Conservation (phyloP, 2,113 vertebrate genomes). For the Boulengeromyrus knoepffleri region DNA sequence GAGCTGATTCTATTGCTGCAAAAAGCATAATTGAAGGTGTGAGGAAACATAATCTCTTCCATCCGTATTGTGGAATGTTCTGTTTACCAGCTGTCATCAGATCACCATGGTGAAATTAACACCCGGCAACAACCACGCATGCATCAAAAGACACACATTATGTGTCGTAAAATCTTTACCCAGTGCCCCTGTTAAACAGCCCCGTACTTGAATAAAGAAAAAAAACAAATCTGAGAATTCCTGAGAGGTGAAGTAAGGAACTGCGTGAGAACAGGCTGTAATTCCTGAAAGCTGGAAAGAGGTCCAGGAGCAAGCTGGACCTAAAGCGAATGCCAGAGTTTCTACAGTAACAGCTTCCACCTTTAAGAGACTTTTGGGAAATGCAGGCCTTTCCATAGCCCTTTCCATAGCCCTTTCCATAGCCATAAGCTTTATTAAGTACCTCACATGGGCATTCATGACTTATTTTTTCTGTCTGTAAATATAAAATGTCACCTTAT, state of each 20-base stretch:
- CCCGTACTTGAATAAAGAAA: background rate
- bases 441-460: background rate
- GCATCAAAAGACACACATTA: background rate
- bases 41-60: background rate
- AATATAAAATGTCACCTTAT: background rate
- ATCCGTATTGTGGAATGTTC: background rate
- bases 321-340: background rate
- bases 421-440: background rate
- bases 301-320: background rate
- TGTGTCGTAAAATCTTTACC: background rate
- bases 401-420: background rate
- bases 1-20: background rate
- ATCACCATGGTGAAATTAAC: conserved; percentile 5
- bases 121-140: background rate
- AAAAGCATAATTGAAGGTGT: background rate
- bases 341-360: background rate
- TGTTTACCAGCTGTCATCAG: background rate
- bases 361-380: background rate
- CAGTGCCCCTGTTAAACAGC: background rate
- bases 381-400: background rate
- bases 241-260: conserved; percentile 10
- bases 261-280: conserved; percentile 4
- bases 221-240: conserved; percentile 13
- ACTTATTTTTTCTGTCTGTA: background rate
- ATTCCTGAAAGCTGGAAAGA: background rate